Conservation (phyloP, 2,888 invertebrate genomes). For the Zele albiditarsus region DNA sequence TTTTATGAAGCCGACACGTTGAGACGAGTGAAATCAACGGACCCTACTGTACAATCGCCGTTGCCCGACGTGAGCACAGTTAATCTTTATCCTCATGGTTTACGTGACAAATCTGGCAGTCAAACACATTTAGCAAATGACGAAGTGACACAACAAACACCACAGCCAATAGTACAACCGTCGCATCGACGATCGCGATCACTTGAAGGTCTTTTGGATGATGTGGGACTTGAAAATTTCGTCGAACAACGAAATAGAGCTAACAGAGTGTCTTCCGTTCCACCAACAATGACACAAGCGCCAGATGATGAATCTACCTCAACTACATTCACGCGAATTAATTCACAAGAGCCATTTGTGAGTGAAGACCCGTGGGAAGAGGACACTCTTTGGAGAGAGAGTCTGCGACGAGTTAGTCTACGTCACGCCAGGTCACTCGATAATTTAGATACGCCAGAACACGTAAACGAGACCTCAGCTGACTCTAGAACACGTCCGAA, state of each 20-base stretch:
- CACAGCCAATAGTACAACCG: conserved; percentile 48
- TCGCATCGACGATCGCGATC: conserved; percentile 76
- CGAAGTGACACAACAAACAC: conserved; percentile 43
- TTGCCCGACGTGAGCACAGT: conserved; percentile 60
- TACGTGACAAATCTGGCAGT: conserved; percentile 66
- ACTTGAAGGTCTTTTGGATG: conserved; percentile 77
- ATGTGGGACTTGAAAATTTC: conserved; percentile 69
- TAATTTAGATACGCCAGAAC: conserved; percentile 78
- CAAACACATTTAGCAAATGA: conserved; percentile 50
- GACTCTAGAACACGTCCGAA: conserved; percentile 68
- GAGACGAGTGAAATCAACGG: conserved; percentile 73
- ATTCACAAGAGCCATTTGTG: conserved; percentile 47
- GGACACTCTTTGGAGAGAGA: conserved; percentile 87
- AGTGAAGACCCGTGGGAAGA: conserved; percentile 87
- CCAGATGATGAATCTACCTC: conserved; percentile 27
- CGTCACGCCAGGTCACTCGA: conserved; percentile 89
- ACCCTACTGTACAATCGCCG: conserved; percentile 65
- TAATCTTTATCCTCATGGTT: conserved; percentile 71
- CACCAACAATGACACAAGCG: conserved; percentile 44
- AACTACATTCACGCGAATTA: conserved; percentile 36
- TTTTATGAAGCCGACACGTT: conserved; percentile 82
- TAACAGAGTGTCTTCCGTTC: conserved; percentile 49
- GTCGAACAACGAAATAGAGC: conserved; percentile 60
- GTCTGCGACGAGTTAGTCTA: conserved; percentile 84
- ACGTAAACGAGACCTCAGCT: conserved; percentile 59